A percentile compares a stretch with the other conserved stretches of the same genome.
phyloP scores from a whole-genome alignment of 2,888 invertebrate species.

The Drosophila yooni region DNA sequence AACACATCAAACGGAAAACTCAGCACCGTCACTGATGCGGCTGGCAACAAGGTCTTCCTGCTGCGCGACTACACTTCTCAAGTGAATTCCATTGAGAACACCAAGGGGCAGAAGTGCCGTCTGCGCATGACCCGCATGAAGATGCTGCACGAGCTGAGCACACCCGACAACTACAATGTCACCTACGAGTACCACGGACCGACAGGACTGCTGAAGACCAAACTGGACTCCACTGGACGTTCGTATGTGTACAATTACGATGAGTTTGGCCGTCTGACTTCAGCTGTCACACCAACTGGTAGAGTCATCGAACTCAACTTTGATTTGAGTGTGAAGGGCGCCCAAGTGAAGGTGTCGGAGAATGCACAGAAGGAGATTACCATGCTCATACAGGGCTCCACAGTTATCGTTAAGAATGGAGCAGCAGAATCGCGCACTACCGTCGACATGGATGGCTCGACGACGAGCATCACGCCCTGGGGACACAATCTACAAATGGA shows the following conservation, averaged over 20 bases:
- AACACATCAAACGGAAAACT: conserved; percentile 98
- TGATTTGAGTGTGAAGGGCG: conserved; percentile 95
- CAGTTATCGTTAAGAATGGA: conserved; percentile 92
- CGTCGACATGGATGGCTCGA: conserved; percentile 93
- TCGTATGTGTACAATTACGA: conserved; percentile 98
- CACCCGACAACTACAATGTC: conserved; percentile 96
- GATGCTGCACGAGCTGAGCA: conserved; percentile 94
- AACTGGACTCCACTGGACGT: conserved; percentile 94
- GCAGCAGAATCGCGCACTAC: conserved; percentile 93
- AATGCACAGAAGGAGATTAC: conserved; percentile 93
- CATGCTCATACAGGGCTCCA: conserved; percentile 94
- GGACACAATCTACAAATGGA: conserved; percentile 95
- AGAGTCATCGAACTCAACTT: conserved; percentile 94
- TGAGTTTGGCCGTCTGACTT: conserved; percentile 95
- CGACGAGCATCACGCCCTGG: conserved; percentile 93
- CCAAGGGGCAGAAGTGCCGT: conserved; percentile 95
- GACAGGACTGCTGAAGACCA: conserved; percentile 94
- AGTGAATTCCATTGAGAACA: conserved; percentile 97
- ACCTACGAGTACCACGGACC: conserved; percentile 97
- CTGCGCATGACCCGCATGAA: conserved; percentile 96
- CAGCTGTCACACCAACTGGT: conserved; percentile 97
- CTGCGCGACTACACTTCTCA: conserved; percentile 93
- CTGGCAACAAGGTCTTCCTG: conserved; percentile 94
- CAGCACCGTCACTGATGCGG: conserved; percentile 96
- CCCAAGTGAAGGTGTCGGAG: conserved; percentile 93